Conservation (phyloP, 1,140 invertebrate genomes). For the Aphaenogaster rudis region DNA sequence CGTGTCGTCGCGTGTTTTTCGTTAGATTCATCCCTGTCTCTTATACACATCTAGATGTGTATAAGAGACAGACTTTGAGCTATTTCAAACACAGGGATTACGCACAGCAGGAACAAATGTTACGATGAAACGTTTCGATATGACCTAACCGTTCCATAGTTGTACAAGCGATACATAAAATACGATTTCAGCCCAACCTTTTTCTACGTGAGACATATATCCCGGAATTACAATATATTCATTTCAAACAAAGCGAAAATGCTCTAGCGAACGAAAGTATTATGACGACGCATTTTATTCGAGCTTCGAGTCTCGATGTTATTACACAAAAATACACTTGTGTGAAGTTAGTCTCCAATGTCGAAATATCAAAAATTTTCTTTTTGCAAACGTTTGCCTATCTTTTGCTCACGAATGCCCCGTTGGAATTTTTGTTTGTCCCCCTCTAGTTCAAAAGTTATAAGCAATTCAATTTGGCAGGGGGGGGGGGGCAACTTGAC, state of each 20-base stretch:
- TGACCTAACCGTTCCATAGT: neutral
- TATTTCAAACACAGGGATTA: no score
- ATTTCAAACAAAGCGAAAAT: constrained; percentile 30
- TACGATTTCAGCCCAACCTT: neutral
- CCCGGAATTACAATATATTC: constrained; percentile 21
- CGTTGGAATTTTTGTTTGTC: no score
- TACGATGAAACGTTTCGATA: constrained; percentile 15
- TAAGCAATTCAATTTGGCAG: no score
- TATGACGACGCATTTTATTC: neutral
- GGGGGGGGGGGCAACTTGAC: no score
- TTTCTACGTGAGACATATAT: neutral
- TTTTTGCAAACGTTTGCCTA: no score
- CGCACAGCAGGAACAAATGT: neutral
- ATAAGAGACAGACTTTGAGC: no score
- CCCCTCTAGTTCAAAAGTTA: no score
- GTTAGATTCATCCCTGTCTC: neutral
- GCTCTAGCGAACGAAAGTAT: neutral
- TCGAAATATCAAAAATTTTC: no score
- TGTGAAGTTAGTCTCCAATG: no score
- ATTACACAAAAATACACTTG: neutral
- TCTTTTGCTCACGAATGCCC: no score
- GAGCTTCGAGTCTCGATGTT: constrained; percentile 1
- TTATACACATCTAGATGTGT: no score
- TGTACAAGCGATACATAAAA: constrained; percentile 9
- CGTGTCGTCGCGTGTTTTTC: constrained; percentile 1